Evolutionary conservation across 2,797 vertebrate genomes (phyloP).

Genomic region (Brachyrhaphis roseni): DNA sequence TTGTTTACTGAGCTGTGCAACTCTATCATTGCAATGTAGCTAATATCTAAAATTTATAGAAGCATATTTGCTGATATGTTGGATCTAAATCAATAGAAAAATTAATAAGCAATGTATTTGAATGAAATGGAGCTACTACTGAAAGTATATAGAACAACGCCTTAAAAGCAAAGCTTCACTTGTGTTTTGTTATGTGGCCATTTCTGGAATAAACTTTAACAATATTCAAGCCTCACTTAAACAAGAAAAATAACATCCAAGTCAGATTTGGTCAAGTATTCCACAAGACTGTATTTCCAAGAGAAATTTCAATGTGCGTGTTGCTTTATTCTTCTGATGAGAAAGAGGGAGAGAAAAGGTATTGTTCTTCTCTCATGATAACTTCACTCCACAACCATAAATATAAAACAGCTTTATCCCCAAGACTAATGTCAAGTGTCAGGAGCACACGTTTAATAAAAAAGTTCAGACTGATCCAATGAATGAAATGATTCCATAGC

Average conservation of each 20-base stretch:
- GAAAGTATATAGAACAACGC: not conserved
- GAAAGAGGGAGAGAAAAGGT: not conserved
- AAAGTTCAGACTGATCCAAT: not conserved
- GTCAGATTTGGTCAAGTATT: not conserved
- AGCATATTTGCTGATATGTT: not conserved
- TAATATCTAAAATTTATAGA: not conserved
- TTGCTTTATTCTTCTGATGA: not conserved
- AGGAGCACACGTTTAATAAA: not conserved
- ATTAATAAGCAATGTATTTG: not conserved
- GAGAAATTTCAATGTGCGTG: not conserved
- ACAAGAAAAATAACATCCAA: not conserved
- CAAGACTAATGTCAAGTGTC: not conserved
- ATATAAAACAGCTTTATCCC: not conserved
- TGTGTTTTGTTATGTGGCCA: not conserved
- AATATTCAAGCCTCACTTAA: not conserved
- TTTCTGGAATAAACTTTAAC: not conserved
- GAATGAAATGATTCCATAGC: not conserved
- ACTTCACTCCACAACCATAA: not conserved
- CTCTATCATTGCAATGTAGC: not conserved
- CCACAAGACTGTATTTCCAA: not conserved
- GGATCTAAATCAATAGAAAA: not conserved
- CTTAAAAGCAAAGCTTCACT: not conserved
- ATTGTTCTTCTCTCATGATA: not conserved
- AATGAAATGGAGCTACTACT: not conserved
- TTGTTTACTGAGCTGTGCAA: constrained; percentile 1